These are phyloP conservation scores for Euclidia mi DNA, from an alignment of 2,888 invertebrate species.

Conservation along the genomic window DNA sequence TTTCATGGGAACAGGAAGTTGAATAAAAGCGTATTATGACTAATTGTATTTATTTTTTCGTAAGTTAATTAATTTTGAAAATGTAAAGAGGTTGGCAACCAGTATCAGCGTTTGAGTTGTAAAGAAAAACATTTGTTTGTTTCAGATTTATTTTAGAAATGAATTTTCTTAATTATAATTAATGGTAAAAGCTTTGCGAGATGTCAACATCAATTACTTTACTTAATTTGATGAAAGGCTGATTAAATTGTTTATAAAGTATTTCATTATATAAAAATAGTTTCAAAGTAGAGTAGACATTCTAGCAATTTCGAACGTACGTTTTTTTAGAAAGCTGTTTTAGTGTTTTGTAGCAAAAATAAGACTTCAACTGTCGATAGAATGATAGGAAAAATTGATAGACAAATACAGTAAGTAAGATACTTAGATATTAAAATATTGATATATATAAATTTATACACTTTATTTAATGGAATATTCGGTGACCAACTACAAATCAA, in stretches of 20 bases:
- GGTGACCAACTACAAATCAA: too few relatives aligned
- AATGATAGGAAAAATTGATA: too few relatives aligned
- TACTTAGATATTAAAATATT: too few relatives aligned
- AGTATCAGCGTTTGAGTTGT: slow-evolving; percentile 2
- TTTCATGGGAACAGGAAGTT: slow-evolving; percentile 45
- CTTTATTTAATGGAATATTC: too few relatives aligned
- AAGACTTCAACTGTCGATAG: too few relatives aligned
- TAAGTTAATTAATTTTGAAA: slow-evolving; percentile 43
- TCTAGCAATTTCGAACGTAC: too few relatives aligned
- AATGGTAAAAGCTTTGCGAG: not conserved
- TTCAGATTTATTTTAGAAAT: slow-evolving; percentile 7
- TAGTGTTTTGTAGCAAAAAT: too few relatives aligned
- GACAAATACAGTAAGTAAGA: too few relatives aligned
- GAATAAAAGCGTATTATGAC: slow-evolving; percentile 46
- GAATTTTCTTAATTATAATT: not conserved
- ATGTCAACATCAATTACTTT: not conserved
- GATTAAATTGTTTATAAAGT: not conserved
- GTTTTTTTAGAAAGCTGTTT: too few relatives aligned
- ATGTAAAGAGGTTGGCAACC: slow-evolving; percentile 17
- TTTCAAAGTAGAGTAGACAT: too few relatives aligned
- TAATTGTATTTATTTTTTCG: slow-evolving; percentile 49
- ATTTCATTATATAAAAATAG: too few relatives aligned
- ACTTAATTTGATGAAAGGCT: not conserved
- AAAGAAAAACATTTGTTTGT: slow-evolving; percentile 11
- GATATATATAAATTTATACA: too few relatives aligned